Percentiles rank a stretch among this genome's conserved stretches.
Conservation (phyloP, 2,797 vertebrate species). For the Betta splendens region DNA sequence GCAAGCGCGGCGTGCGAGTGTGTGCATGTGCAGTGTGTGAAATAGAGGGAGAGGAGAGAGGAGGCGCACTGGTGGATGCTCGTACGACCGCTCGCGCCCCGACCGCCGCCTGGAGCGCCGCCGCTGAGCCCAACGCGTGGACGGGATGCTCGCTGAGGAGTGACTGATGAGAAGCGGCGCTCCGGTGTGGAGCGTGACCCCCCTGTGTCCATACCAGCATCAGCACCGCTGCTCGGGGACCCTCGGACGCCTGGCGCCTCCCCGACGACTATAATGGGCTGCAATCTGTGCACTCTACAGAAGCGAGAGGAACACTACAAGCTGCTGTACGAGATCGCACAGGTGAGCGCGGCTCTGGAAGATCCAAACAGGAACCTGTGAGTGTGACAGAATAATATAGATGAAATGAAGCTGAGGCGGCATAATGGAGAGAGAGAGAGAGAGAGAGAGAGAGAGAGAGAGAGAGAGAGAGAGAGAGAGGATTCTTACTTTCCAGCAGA, state of each 20-base stretch:
- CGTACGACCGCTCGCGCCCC: slow-evolving; percentile 47
- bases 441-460: too few relatives aligned
- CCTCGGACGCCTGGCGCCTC: slow-evolving; percentile 75
- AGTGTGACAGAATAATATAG: slow-evolving; percentile 36
- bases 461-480: slow-evolving; percentile 6
- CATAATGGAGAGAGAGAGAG: slow-evolving; percentile 26
- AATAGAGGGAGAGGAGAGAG: slow-evolving; percentile 73
- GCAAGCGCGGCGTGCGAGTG: slow-evolving; percentile 70
- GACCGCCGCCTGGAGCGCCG: too few relatives aligned
- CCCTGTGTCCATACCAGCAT: slow-evolving; percentile 85
- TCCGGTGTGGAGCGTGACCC: slow-evolving; percentile 92
- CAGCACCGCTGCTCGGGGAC: slow-evolving; percentile 79
- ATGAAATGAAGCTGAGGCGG: slow-evolving; percentile 39
- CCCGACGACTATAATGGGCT: slow-evolving; percentile 94
- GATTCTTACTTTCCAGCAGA: slow-evolving; percentile 45
- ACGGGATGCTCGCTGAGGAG: slow-evolving; percentile 85
- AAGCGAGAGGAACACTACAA: slow-evolving; percentile 99
- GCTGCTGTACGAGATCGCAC: slow-evolving; percentile 98
- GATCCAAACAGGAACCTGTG: slow-evolving; percentile 8
- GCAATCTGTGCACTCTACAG: slow-evolving; percentile 99
- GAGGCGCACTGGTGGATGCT: slow-evolving; percentile 60
- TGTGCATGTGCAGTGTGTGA: slow-evolving; percentile 46
- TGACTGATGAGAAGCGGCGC: slow-evolving; percentile 95
- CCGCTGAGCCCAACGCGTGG: slow-evolving; percentile 76
- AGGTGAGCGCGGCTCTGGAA: slow-evolving; percentile 85